These are phyloP conservation scores for Sminthurinus signatus DNA, from an alignment of 1,140 invertebrate species.

Conservation along the genomic window DNA sequence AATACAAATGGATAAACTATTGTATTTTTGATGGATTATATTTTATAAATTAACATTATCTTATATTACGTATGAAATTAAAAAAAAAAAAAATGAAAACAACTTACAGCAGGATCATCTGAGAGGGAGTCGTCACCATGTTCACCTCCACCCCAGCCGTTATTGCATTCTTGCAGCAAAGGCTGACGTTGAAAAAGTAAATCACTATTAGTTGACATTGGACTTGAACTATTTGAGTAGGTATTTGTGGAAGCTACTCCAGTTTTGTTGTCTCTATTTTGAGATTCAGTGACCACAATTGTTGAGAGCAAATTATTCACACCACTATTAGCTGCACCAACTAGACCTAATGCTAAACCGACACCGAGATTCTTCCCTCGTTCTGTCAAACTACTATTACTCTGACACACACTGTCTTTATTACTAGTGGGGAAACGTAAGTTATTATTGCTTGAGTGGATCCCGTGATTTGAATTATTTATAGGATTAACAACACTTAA, in stretches of 20 bases:
- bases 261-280: conserved; percentile 9
- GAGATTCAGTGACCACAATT: conserved; percentile 5
- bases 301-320: conserved; percentile 17
- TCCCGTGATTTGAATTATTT: conserved; percentile 2
- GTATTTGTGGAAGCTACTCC: conserved; percentile 9
- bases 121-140: conserved; percentile 4
- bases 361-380: conserved; percentile 5
- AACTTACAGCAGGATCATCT: not conserved
- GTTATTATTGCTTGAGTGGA: conserved; percentile 17
- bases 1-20: too few relatives aligned
- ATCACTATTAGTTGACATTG: conserved; percentile 39
- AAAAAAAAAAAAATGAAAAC: not conserved
- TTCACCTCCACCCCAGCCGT: conserved; percentile 18
- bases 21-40: too few relatives aligned
- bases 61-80: too few relatives aligned
- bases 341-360: conserved; percentile 1
- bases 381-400: not conserved
- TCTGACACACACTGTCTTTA: conserved; percentile 1
- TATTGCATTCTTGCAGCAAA: conserved; percentile 35
- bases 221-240: conserved; percentile 30
- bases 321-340: conserved; percentile 5
- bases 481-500: conserved; percentile 16
- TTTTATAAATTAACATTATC: too few relatives aligned
- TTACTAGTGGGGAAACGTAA: not conserved
- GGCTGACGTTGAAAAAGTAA: conserved; percentile 38